phyloP scores from a whole-genome alignment of 2,888 invertebrate genomes.

The Drosophila neotestacea region DNA sequence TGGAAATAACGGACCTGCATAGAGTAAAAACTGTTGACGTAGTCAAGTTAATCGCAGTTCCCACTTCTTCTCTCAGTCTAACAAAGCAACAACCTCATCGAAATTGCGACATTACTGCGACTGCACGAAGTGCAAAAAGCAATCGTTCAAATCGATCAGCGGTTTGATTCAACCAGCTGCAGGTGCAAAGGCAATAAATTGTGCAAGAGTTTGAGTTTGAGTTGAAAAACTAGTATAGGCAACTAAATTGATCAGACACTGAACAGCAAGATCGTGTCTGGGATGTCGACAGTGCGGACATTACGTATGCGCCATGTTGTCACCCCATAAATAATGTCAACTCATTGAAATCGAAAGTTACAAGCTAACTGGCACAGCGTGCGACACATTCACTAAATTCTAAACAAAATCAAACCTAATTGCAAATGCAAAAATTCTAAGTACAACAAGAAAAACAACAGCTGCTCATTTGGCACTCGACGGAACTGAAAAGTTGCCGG shows the following conservation, averaged over 20 bases:
- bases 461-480: conserved; percentile 57
- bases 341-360: conserved; percentile 73
- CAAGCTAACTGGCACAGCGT: conserved; percentile 46
- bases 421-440: conserved; percentile 55
- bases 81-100: not conserved
- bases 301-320: conserved; percentile 55
- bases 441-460: conserved; percentile 10
- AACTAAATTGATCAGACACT: conserved; percentile 35
- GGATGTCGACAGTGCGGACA: conserved; percentile 35
- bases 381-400: conserved; percentile 54
- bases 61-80: not conserved
- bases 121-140: conserved; percentile 44
- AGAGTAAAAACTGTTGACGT: conserved; percentile 37
- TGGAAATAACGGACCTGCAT: conserved; percentile 65
- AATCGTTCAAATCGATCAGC: conserved; percentile 50
- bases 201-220: conserved; percentile 38
- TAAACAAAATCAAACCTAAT: conserved; percentile 35
- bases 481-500: conserved; percentile 61
- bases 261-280: conserved; percentile 52
- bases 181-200: conserved; percentile 64
- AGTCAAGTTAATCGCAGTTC: conserved; percentile 22
- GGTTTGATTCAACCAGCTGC: conserved; percentile 39
- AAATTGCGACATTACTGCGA: conserved; percentile 46
- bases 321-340: conserved; percentile 45
- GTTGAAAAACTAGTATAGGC: conserved; percentile 28